These are phyloP conservation scores for Nomia melanderi DNA, from an alignment of 1,140 invertebrate genomes.

Conservation along the genomic window DNA sequence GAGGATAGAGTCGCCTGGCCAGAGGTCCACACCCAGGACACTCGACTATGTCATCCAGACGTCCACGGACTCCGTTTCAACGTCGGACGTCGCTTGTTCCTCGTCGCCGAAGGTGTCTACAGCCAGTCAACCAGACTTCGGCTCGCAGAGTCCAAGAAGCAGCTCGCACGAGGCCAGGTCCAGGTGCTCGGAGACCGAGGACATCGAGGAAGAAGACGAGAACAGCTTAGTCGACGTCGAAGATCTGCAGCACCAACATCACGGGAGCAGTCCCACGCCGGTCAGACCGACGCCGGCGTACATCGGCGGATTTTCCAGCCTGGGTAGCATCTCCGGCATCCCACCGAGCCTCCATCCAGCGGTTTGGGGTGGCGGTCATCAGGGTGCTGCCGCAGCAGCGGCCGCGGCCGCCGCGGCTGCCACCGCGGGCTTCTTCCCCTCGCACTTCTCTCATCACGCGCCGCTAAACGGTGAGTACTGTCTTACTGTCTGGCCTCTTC, in stretches of 20 bases:
- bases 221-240: slow-evolving; percentile 77
- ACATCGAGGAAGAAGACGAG: slow-evolving; percentile 73
- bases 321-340: slow-evolving; percentile 69
- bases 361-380: slow-evolving; percentile 72
- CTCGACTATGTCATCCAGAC: slow-evolving; percentile 44
- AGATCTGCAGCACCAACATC: slow-evolving; percentile 66
- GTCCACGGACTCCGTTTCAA: slow-evolving; percentile 19
- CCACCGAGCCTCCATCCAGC: slow-evolving; percentile 69
- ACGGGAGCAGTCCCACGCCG: slow-evolving; percentile 64
- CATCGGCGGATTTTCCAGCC: slow-evolving; percentile 71
- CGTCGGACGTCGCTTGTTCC: slow-evolving; percentile 33
- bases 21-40: slow-evolving; percentile 14
- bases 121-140: slow-evolving; percentile 32
- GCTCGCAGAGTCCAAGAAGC: slow-evolving; percentile 68
- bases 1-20: slow-evolving; percentile 24
- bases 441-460: slow-evolving; percentile 74
- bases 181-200: slow-evolving; percentile 72
- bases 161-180: slow-evolving; percentile 68
- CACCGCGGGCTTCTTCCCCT: slow-evolving; percentile 72
- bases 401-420: slow-evolving; percentile 70
- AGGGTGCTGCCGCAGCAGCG: slow-evolving; percentile 63
- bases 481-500: background rate
- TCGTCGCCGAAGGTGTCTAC: slow-evolving; percentile 35
- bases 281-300: slow-evolving; percentile 76
- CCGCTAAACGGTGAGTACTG: slow-evolving; percentile 74